Evolutionary conservation across 2,888 invertebrate species (phyloP), one percentile per base, ranked within the genome.

Genomic region (Lasiommata megera): DNA sequence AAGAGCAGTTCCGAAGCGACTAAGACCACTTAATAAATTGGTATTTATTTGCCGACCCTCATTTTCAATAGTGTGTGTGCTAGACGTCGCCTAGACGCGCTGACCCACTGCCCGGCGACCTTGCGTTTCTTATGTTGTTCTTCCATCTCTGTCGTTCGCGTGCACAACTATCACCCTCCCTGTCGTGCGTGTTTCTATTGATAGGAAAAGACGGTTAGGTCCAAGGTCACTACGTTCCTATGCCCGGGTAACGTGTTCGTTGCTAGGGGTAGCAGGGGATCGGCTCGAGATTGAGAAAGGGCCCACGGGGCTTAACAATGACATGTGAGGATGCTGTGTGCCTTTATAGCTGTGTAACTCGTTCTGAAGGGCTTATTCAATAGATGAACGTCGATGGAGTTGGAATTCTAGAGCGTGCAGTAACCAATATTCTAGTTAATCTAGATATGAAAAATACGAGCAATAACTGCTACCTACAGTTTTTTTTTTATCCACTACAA

Each of bases 81-180:
- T 88, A 90, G 90, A 90, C 90, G 76, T 66, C 74, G 80, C 79
- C 90, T 90, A 90, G 90, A 90, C 90, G 74, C 68, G 71, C 73
- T 89, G 90, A 90, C 90, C 90, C 83, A 90, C 82, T 88, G 87
- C 77, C 85, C 84, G 84, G 67, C 79, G 87, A 87, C 88, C 88
- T 90, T 88, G 87, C 77, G 67, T 84, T 84, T 88, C 89, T 89
- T 88, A 86, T 88, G 89, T 88, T 89, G 73, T 87, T 82, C 40
- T 69, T 87, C 79, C 62, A 56, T 81, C 77, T 63, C 73, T 50
- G 64, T 85, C 84, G 67, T 80, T 71, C 80, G 76, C 79, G 70
- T 56, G 38, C 34, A 16, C 38, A 43, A 54, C 58, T 61, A 50
- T 60, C 47, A 44, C 54, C 58, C 23, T 62, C 50, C 29, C 63